Conservation (phyloP, 2,888 invertebrate genomes). For the Phortica magna region DNA sequence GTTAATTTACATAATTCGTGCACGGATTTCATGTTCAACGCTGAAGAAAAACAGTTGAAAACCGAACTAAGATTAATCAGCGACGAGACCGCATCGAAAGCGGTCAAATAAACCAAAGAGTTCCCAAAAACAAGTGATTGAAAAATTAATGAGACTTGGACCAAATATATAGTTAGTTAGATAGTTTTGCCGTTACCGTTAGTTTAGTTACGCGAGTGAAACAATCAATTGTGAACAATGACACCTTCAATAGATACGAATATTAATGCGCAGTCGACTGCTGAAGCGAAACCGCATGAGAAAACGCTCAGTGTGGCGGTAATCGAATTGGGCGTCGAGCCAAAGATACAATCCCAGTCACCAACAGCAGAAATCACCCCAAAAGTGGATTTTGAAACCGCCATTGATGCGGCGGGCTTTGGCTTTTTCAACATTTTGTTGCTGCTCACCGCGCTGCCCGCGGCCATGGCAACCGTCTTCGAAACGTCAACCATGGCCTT, state of each 20-base stretch:
- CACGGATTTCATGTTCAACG: not conserved
- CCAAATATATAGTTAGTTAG: too few relatives aligned
- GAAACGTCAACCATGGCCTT: constrained; percentile 86
- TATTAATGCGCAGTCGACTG: not conserved
- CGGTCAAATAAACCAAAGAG: not conserved
- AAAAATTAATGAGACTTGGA: too few relatives aligned
- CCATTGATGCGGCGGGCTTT: constrained; percentile 83
- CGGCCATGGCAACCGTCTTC: constrained; percentile 83
- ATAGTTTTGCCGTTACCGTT: too few relatives aligned
- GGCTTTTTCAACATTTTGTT: constrained; percentile 85
- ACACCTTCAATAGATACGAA: not conserved
- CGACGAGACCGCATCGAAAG: not conserved
- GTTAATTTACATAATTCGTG: not conserved
- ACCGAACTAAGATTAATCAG: not conserved
- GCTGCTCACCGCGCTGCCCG: constrained; percentile 81
- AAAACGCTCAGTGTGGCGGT: not conserved
- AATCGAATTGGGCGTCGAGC: not conserved
- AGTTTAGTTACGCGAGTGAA: not conserved
- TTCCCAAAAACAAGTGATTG: too few relatives aligned
- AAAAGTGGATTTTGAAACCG: constrained; percentile 83
- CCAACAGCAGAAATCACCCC: not conserved
- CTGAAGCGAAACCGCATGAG: not conserved
- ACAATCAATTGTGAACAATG: not conserved
- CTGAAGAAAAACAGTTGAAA: not conserved
- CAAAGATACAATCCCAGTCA: constrained; percentile 20